Percentiles rank a stretch among this genome's conserved stretches.
Conservation (phyloP, 2,113 vertebrate species). For the Hipposideros armiger region DNA sequence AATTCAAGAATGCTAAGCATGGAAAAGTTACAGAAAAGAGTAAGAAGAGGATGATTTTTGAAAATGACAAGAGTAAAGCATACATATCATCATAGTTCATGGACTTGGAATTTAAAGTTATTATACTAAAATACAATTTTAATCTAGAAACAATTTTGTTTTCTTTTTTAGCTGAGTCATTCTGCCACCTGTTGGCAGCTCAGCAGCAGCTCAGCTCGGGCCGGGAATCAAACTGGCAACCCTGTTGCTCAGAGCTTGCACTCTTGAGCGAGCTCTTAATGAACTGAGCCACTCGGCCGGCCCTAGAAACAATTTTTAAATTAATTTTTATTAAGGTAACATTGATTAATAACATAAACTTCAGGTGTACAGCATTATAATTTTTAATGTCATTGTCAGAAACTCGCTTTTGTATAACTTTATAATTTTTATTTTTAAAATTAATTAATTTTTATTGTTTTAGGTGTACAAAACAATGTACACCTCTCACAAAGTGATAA, state of each 20-base stretch:
- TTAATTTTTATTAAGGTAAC: not conserved
- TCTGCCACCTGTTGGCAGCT: too few species aligned
- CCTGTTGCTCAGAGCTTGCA: too few species aligned
- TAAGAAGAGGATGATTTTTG: conserved; percentile 8
- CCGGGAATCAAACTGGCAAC: too few species aligned
- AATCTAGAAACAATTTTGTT: conserved; percentile 34
- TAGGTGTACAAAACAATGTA: too few species aligned
- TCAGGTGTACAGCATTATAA: not conserved
- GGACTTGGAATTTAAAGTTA: not conserved
- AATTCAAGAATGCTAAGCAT: not conserved
- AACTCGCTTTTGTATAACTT: conserved; percentile 13
- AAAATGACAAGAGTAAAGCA: not conserved
- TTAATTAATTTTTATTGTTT: too few species aligned
- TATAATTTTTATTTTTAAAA: not conserved
- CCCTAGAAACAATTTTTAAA: too few species aligned
- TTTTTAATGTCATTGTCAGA: conserved; percentile 29
- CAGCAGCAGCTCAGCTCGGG: too few species aligned
- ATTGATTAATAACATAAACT: not conserved
- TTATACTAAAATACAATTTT: conserved; percentile 31
- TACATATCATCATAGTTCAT: not conserved
- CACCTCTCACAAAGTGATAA: too few species aligned
- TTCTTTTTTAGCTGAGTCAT: too few species aligned
- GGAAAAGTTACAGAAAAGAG: not conserved
- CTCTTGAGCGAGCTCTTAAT: too few species aligned
- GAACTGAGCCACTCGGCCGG: too few species aligned